These are phyloP conservation scores for Sterrhoptilus dennistouni DNA, from an alignment of 2,113 vertebrate species.

Conservation along the genomic window DNA sequence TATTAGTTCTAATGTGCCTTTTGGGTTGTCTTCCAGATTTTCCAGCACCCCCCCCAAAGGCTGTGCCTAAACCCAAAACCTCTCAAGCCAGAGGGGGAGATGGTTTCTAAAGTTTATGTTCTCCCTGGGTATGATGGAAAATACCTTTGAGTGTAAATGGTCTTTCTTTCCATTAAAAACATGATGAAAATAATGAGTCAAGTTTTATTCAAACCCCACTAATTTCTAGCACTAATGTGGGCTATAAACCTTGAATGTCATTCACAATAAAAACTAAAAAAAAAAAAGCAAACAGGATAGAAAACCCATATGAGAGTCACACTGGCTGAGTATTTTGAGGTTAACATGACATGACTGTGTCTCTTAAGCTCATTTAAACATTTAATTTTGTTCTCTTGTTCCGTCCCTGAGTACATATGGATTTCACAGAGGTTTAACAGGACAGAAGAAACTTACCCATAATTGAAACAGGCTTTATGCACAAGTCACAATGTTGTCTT, in stretches of 20 bases:
- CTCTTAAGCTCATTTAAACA: slow-evolving; percentile 53
- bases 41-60: background rate
- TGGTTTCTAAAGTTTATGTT: background rate
- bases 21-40: background rate
- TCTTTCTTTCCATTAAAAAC: background rate
- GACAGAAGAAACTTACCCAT: background rate
- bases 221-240: background rate
- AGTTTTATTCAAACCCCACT: background rate
- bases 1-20: background rate
- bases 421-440: slow-evolving; percentile 33
- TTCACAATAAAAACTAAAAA: background rate
- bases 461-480: slow-evolving; percentile 15
- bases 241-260: background rate
- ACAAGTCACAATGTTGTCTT: background rate
- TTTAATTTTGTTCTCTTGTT: slow-evolving; percentile 36
- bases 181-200: background rate
- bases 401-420: background rate
- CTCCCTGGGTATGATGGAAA: background rate
- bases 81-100: background rate
- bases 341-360: background rate
- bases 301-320: background rate
- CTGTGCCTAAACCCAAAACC: background rate
- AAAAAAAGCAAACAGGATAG: background rate
- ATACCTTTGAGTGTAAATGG: background rate
- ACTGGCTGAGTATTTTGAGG: background rate